Percentiles rank a stretch among this genome's conserved stretches.
Conservation (phyloP, 2,888 invertebrate genomes). For the Temnothorax ravouxi region DNA sequence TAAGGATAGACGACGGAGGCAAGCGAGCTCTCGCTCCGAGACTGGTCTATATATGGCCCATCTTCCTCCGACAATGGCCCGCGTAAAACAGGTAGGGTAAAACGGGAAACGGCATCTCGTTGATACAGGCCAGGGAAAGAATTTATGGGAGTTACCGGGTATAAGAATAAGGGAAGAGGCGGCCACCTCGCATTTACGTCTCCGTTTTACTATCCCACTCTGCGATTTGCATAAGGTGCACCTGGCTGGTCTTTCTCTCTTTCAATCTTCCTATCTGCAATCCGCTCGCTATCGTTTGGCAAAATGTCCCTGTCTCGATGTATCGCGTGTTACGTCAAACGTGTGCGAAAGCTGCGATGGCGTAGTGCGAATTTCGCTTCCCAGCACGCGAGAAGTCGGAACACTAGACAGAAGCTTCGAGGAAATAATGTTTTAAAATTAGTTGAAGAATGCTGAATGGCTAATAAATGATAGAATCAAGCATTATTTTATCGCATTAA, state of each 20-base stretch:
- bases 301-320: constrained; percentile 13
- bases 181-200: constrained; percentile 75
- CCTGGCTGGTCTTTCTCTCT: constrained; percentile 50
- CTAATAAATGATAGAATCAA: neutral
- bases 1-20: constrained; percentile 35
- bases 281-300: constrained; percentile 19
- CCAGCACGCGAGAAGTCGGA: neutral
- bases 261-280: constrained; percentile 46
- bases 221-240: constrained; percentile 79
- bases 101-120: constrained; percentile 68
- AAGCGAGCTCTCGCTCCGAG: constrained; percentile 40
- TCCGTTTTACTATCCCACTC: constrained; percentile 74
- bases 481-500: neutral
- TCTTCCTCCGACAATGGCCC: constrained; percentile 70
- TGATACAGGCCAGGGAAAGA: constrained; percentile 77
- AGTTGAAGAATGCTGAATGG: neutral
- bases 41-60: constrained; percentile 56
- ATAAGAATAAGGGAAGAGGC: constrained; percentile 77
- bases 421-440: constrained; percentile 7
- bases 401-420: neutral
- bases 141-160: constrained; percentile 79
- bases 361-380: neutral
- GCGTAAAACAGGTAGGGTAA: constrained; percentile 78
- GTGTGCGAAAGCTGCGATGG: neutral
- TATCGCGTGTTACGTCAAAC: constrained; percentile 16